Evolutionary conservation across 2,797 vertebrate species (phyloP).

Genomic region (Rhabdophis nuchalis): DNA sequence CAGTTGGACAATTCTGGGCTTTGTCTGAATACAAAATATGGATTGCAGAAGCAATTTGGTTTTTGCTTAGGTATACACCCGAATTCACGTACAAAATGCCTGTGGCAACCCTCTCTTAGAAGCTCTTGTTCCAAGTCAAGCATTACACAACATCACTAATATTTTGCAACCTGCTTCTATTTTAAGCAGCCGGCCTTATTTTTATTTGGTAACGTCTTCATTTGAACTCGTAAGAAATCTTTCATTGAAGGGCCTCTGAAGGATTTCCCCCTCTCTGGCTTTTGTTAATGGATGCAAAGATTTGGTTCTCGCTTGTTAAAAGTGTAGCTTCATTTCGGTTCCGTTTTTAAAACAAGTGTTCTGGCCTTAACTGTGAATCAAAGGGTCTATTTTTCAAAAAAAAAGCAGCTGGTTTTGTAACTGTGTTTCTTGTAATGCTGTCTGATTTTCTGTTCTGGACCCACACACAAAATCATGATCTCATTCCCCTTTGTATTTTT

Average conservation of each 20-base stretch:
- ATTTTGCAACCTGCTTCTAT: not conserved
- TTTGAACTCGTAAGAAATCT: slow-evolving; percentile 24
- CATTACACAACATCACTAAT: slow-evolving; percentile 12
- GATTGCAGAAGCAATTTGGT: not conserved
- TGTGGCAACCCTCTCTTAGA: not conserved
- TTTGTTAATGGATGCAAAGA: accelerated
- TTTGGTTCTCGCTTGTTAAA: not conserved
- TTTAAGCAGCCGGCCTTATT: not conserved
- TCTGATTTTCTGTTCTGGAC: slow-evolving; percentile 43
- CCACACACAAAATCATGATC: slow-evolving; percentile 9
- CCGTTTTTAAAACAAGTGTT: not conserved
- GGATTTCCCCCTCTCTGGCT: not conserved
- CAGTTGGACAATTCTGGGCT: slow-evolving; percentile 17
- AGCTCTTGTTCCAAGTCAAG: slow-evolving; percentile 9
- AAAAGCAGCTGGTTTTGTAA: not conserved
- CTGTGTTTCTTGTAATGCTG: slow-evolving; percentile 42
- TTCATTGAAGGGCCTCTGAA: not conserved
- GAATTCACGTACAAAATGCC: not conserved
- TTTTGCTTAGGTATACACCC: slow-evolving; percentile 13
- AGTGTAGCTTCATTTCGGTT: slow-evolving; percentile 15
- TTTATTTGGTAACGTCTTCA: slow-evolving; percentile 25
- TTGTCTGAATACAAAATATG: not conserved
- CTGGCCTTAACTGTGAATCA: not conserved
- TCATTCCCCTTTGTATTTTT: slow-evolving; percentile 47
- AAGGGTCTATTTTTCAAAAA: not conserved